Conservation (phyloP, 2,888 invertebrate genomes). For the Tolmerus cingulatus region DNA sequence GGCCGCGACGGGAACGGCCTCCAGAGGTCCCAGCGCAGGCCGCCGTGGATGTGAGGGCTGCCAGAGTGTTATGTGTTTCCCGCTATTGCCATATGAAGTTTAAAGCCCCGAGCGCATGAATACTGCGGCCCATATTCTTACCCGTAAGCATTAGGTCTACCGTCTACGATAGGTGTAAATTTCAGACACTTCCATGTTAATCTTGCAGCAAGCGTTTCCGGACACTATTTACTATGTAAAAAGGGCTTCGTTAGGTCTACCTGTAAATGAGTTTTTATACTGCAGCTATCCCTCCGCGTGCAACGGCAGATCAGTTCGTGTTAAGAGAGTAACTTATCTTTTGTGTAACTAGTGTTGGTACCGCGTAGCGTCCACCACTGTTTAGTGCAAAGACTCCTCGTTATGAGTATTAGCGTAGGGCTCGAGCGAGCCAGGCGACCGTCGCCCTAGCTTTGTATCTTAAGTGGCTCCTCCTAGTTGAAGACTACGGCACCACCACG, state of each 20-base stretch:
- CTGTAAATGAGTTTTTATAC: constrained; percentile 31
- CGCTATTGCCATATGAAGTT: neutral
- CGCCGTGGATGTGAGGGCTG: neutral
- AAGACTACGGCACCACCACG: neutral
- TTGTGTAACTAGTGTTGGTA: constrained; percentile 21
- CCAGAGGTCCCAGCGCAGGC: neutral
- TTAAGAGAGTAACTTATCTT: constrained; percentile 12
- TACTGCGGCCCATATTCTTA: neutral
- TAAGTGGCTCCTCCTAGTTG: neutral
- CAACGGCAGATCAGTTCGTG: neutral
- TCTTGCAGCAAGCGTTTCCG: constrained; percentile 13
- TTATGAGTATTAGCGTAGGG: neutral
- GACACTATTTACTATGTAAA: constrained; percentile 12
- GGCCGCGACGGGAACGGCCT: neutral
- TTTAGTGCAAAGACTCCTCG: neutral
- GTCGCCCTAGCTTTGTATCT: constrained; percentile 10
- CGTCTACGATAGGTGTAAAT: neutral
- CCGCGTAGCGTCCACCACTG: neutral
- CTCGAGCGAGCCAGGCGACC: neutral
- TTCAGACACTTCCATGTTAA: constrained; percentile 15
- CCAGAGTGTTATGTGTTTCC: neutral
- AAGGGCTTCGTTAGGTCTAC: constrained; percentile 4
- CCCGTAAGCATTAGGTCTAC: neutral
- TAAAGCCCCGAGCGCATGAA: neutral
- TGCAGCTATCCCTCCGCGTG: constrained; percentile 35